Evolutionary conservation across 2,797 vertebrate species (phyloP), one percentile per base, ranked within the genome.

Genomic region (Anguilla marmorata): DNA sequence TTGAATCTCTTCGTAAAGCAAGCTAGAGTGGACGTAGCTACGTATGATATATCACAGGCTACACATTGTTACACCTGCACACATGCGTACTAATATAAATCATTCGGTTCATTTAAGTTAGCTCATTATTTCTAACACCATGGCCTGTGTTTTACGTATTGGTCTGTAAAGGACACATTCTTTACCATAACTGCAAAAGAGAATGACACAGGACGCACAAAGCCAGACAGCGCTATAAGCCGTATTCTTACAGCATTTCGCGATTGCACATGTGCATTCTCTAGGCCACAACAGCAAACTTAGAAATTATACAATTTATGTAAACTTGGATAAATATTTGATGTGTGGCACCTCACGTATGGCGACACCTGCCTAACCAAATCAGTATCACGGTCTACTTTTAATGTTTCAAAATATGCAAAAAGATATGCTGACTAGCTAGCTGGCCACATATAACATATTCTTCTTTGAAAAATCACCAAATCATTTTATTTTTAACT

Each of bases 151-250:
- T 54, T 54, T 11, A 54, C 52, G 12, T 54, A 54, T 11, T 54
- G 52, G 12, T 11, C 9, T 54, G 52, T 14, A 54, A 54, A 54
- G 9, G 52, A 54, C 50, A 52, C 11, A 1, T 52, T 52, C 50
- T 52, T 52, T 52, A 30, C 89, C 0, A 90, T 93, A 89, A 91
- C 90, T 93, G 88, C 2, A 82, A 63, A n/a, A 74, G 37, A 79
- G 80, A 45, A 74, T 85, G 69, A 90, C 90, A 85, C 0, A 0
- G 30, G 1, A 63, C 33, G 83, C 3, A 85, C 69, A 86, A 41
- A 11, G 69, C 1, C 30, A 74, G 63, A 21, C 24, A 69, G 24
- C 58, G n/a, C 27, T 21, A 21, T 21, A 72, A 33, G 69, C 69
- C 30, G 12, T 33, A 9, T 30, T 74, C 14, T 9, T 14, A 74